These are phyloP conservation scores for Anser cygnoides DNA, from an alignment of 2,113 vertebrate genomes.

Conservation along the genomic window DNA sequence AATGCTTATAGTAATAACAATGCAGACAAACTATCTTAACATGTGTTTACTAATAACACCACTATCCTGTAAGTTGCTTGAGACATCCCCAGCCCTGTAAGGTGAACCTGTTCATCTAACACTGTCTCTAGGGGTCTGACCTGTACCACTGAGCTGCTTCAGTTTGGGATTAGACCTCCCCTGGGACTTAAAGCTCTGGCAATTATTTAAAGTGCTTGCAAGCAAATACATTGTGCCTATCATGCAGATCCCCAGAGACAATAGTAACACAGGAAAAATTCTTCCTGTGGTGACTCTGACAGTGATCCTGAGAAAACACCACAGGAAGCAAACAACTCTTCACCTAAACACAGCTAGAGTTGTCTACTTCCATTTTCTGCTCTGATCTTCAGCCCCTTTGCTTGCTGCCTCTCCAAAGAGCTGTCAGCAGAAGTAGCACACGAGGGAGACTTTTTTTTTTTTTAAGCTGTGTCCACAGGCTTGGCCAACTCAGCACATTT, in stretches of 20 bases:
- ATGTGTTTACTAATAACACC: conserved; percentile 51
- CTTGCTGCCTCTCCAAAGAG: conserved; percentile 13
- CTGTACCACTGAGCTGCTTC: conserved; percentile 27
- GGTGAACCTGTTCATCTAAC: conserved; percentile 22
- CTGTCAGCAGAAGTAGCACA: conserved; percentile 12
- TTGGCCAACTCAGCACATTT: neutral
- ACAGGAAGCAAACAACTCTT: conserved; percentile 32
- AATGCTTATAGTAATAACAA: conserved; percentile 38
- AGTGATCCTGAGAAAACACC: conserved; percentile 45
- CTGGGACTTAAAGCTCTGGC: conserved; percentile 42
- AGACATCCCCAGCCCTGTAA: neutral
- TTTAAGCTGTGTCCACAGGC: neutral
- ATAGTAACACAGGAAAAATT: neutral
- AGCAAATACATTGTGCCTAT: conserved; percentile 61
- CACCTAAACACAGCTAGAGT: conserved; percentile 37
- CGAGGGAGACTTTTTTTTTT: neutral
- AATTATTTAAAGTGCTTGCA: conserved; percentile 66
- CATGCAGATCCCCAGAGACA: conserved; percentile 42
- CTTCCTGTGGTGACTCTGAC: conserved; percentile 32
- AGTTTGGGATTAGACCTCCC: conserved; percentile 33
- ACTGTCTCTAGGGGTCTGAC: conserved; percentile 8
- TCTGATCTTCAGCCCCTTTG: conserved; percentile 40
- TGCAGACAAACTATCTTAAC: neutral
- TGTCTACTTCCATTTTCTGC: conserved; percentile 24
- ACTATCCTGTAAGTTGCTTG: neutral